phyloP scores from a whole-genome alignment of 1,140 invertebrate species.

The Drosophila biarmipes region DNA sequence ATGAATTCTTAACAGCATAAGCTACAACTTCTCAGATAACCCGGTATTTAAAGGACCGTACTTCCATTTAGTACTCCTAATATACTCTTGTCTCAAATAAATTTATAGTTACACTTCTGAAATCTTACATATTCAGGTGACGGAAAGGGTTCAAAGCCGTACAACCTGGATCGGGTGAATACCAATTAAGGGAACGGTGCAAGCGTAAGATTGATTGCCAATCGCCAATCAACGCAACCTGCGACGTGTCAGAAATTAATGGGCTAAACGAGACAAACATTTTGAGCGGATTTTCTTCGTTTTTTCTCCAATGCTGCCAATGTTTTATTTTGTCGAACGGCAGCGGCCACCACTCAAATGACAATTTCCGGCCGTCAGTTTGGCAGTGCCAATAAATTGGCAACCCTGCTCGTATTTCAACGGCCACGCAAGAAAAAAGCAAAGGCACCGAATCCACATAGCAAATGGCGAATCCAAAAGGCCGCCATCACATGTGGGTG shows the following conservation, averaged over 20 bases:
- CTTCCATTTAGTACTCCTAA: no score
- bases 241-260: conserved; percentile 76
- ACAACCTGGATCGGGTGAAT: conserved; percentile 16
- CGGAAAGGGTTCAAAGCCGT: conserved; percentile 13
- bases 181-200: conserved; percentile 31
- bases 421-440: conserved; percentile 47
- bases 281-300: conserved; percentile 4
- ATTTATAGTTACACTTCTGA: no score
- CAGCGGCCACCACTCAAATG: conserved; percentile 65
- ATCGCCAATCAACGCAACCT: conserved; percentile 50
- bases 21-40: no score
- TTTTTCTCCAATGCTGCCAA: conserved; percentile 4
- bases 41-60: no score
- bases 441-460: conserved; percentile 17
- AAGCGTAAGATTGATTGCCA: conserved; percentile 41
- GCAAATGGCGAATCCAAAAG: conserved; percentile 17
- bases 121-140: neutral
- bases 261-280: conserved; percentile 55
- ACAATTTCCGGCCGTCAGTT: conserved; percentile 79
- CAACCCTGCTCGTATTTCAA: conserved; percentile 79
- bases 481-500: conserved; percentile 59
- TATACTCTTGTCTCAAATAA: no score
- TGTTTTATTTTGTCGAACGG: conserved; percentile 13
- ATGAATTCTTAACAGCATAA: no score
- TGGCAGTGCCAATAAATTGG: conserved; percentile 77